Percentiles rank a stretch among this genome's conserved stretches.
phyloP scores from a whole-genome alignment of 2,113 vertebrate species.

The Taxidea taxus region DNA sequence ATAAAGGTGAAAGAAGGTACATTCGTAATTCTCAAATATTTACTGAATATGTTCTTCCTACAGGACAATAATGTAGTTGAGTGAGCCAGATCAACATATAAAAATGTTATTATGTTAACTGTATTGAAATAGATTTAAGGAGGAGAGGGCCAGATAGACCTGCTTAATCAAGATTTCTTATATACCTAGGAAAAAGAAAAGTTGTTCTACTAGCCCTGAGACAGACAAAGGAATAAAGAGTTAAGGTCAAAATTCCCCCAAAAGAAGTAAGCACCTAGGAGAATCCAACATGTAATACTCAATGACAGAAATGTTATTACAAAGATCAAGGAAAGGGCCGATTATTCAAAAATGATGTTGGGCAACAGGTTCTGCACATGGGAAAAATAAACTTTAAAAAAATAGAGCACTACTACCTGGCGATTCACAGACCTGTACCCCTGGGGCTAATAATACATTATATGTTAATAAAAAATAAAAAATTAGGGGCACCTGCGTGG shows the following conservation, averaged over 20 bases:
- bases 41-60: background rate
- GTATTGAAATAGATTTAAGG: background rate
- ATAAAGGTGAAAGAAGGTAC: background rate
- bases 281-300: background rate
- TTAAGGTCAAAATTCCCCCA: background rate
- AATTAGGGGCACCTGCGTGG: too few species aligned
- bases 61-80: background rate
- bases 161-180: background rate
- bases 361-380: background rate
- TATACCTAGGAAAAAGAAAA: background rate
- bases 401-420: background rate
- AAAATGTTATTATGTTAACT: background rate
- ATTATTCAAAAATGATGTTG: background rate
- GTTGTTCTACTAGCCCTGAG: background rate
- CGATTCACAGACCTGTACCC: too few species aligned
- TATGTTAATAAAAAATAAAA: too few species aligned
- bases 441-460: too few species aligned
- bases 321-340: background rate
- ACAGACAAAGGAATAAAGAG: background rate
- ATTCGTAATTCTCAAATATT: background rate
- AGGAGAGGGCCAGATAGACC: accelerated
- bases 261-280: background rate
- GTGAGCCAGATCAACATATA: background rate
- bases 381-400: background rate
- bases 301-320: background rate